Evolutionary conservation across 2,888 invertebrate genomes (phyloP), one percentile per base, ranked within the genome.

Genomic region (Conchocele bisecta): DNA sequence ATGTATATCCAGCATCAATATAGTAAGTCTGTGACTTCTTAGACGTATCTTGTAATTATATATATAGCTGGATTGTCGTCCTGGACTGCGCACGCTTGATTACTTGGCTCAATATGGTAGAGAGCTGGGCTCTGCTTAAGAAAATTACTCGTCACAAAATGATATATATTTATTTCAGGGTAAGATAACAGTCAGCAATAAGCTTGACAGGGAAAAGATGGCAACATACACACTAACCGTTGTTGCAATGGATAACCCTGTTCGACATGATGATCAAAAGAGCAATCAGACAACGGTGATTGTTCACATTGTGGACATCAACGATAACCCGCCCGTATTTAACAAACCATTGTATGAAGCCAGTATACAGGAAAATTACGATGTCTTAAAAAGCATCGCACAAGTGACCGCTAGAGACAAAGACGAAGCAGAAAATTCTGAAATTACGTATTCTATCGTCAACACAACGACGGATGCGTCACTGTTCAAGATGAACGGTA

Each of bases 301-400:
- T 1, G 44, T 76, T 2, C 17, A 22, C 11, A 26, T 76, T 6
- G 39, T 33, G 3, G 76, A 76, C 37, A 37, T 72, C 2, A 76
- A 76, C 29, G 76, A 76, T 46, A 73, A 73, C n/a, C 24, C 42
- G 13, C 76, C 76, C 6, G 15, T 17, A 26, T 76, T 76, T 59
- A 20, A 22, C 3, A n/a, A 20, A 3, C n/a, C 17, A 5, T 11
- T 11, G 11, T 69, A 66, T 29, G 17, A 13, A 5, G 33, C 20
- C 2, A 35, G 26, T 7, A 46, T 69, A 15, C 31, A 28, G 22
- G 76, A 76, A 63, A 44, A 69, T 56, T 37, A 28, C 2, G 11
- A 17, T 1, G 7, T 51, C 5, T 42, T 39, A 9, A 28, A 26
- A 5, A 20, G 28, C 3, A 29, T 73, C 5, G 13, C 57, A 15